A percentile compares a stretch with the other conserved stretches of the same genome.
phyloP scores from a whole-genome alignment of 2,113 vertebrate species.

The Vulpes vulpes region DNA sequence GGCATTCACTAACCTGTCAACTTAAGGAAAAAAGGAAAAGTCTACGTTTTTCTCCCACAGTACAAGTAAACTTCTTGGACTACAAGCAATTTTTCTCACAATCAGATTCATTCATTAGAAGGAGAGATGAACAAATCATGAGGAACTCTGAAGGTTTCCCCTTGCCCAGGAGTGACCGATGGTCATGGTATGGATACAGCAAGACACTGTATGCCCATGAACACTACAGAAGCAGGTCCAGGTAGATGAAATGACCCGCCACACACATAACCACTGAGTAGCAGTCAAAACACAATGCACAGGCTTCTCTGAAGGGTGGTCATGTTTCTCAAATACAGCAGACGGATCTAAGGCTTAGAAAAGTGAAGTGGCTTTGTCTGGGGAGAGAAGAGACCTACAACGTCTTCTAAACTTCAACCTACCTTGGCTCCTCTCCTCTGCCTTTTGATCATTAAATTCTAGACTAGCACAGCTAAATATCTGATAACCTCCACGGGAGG shows the following conservation, averaged over 20 bases:
- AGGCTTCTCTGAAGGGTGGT: neutral
- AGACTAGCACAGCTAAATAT: neutral
- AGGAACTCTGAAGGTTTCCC: neutral
- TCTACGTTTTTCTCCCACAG: neutral
- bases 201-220: neutral
- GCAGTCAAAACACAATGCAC: neutral
- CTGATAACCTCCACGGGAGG: neutral
- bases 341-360: neutral
- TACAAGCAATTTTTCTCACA: neutral
- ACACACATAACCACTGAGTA: neutral
- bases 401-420: neutral
- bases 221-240: neutral
- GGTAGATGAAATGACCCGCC: neutral
- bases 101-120: neutral
- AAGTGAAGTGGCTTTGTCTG: neutral
- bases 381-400: neutral
- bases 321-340: neutral
- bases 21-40: slow-evolving; percentile 8
- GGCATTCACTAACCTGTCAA: neutral
- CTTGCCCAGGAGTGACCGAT: neutral
- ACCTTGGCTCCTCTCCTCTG: neutral
- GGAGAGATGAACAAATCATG: neutral
- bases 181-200: neutral
- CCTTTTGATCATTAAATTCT: neutral
- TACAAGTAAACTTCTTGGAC: neutral